Percentiles rank a stretch among this genome's conserved stretches.
Conservation (phyloP, 2,888 invertebrate genomes). For the Trilocha varians region DNA sequence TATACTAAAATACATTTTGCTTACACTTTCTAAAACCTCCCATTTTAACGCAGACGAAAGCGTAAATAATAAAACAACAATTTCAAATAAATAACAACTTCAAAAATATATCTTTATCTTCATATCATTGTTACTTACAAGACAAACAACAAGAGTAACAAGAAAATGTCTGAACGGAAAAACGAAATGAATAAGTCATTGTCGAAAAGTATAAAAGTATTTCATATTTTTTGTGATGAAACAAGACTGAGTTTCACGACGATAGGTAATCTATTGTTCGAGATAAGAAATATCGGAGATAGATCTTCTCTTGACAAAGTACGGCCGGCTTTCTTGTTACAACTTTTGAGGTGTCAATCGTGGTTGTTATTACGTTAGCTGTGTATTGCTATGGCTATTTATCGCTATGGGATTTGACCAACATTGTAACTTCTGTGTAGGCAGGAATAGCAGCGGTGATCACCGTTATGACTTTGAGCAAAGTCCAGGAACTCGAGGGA, state of each 20-base stretch:
- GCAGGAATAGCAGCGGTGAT: too few species aligned
- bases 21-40: too few species aligned
- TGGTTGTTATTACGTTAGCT: conserved; percentile 6
- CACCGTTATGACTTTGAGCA: too few species aligned
- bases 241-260: not conserved
- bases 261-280: conserved; percentile 1
- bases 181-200: not conserved
- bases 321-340: conserved; percentile 11
- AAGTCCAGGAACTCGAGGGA: too few species aligned
- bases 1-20: too few species aligned
- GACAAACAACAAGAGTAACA: not conserved
- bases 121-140: not conserved
- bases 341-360: conserved; percentile 15
- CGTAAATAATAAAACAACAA: too few species aligned
- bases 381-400: not conserved
- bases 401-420: not conserved
- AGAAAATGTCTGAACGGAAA: not conserved
- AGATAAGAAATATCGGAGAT: conserved; percentile 3
- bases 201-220: not conserved
- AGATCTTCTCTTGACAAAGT: conserved; percentile 4
- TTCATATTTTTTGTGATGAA: not conserved
- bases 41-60: too few species aligned
- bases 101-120: not conserved
- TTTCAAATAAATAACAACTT: not conserved
- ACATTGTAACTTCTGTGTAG: not conserved